Conservation (phyloP, 2,888 invertebrate genomes). For the Coleophora flavipennella region DNA sequence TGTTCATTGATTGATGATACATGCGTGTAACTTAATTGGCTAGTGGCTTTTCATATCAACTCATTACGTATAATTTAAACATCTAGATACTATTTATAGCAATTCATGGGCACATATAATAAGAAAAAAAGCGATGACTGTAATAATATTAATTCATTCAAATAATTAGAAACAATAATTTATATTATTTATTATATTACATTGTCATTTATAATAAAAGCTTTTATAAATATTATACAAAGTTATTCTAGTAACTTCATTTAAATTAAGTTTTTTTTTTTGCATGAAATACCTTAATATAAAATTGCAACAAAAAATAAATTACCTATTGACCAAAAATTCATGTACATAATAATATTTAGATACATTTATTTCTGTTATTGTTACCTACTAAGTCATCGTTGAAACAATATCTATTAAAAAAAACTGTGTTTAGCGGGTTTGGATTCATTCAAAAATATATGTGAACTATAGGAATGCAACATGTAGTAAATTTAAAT, state of each 20-base stretch:
- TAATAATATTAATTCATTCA: constrained; percentile 48
- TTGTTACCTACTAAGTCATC: no score
- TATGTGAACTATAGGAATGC: constrained; percentile 26
- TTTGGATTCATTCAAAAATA: background rate
- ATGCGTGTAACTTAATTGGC: no score
- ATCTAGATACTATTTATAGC: background rate
- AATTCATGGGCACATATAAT: background rate
- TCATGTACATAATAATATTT: constrained; percentile 1
- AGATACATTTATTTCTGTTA: no score
- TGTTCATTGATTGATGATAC: no score
- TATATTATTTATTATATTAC: constrained; percentile 58
- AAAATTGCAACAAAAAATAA: constrained; percentile 18
- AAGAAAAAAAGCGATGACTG: constrained; percentile 29
- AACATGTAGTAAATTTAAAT: constrained; percentile 35
- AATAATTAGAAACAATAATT: constrained; percentile 52
- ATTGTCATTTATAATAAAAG: constrained; percentile 46
- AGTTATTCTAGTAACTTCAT: constrained; percentile 36
- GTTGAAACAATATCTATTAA: no score
- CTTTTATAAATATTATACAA: constrained; percentile 51
- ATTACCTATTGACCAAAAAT: constrained; percentile 23
- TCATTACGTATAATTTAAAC: no score
- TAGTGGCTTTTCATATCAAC: no score
- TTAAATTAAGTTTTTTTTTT: constrained; percentile 9
- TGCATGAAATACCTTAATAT: constrained; percentile 9
- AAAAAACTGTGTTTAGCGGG: no score